Evolutionary conservation across 2,797 vertebrate species (phyloP).

Genomic region (Meriones psammophilus): DNA sequence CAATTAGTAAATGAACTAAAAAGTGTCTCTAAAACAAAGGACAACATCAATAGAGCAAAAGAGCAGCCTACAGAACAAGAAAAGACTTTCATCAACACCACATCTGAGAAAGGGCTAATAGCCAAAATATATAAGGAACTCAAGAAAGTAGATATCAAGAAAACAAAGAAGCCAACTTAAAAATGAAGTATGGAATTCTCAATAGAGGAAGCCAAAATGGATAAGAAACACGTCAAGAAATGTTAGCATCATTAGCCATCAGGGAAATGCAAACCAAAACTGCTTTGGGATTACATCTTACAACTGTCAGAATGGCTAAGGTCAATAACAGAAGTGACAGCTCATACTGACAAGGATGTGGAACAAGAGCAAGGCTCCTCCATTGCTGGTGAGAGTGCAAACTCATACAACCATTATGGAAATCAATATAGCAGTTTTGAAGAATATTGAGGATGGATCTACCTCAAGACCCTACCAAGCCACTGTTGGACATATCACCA

Average conservation of each 20-base stretch:
- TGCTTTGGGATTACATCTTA: neutral
- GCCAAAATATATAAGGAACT: too few species aligned
- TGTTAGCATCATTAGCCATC: neutral
- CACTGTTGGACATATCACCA: neutral
- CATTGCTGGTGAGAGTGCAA: too few species aligned
- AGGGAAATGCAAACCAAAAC: neutral
- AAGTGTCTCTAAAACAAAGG: too few species aligned
- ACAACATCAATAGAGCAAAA: too few species aligned
- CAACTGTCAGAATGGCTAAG: too few species aligned
- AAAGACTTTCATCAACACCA: neutral
- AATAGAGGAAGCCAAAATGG: neutral
- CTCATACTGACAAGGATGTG: too few species aligned
- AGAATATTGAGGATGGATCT: neutral
- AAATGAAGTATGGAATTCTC: neutral
- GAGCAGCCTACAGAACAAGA: neutral
- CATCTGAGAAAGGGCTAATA: neutral
- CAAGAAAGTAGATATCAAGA: too few species aligned
- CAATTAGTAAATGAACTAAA: too few species aligned
- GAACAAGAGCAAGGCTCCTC: too few species aligned
- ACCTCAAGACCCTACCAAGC: neutral
- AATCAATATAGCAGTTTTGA: neutral
- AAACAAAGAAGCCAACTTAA: neutral
- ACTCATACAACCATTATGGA: neutral
- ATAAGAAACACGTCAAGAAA: neutral
- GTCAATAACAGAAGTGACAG: too few species aligned